Conservation (phyloP, 2,888 invertebrate genomes). For the Metalampra italica region DNA sequence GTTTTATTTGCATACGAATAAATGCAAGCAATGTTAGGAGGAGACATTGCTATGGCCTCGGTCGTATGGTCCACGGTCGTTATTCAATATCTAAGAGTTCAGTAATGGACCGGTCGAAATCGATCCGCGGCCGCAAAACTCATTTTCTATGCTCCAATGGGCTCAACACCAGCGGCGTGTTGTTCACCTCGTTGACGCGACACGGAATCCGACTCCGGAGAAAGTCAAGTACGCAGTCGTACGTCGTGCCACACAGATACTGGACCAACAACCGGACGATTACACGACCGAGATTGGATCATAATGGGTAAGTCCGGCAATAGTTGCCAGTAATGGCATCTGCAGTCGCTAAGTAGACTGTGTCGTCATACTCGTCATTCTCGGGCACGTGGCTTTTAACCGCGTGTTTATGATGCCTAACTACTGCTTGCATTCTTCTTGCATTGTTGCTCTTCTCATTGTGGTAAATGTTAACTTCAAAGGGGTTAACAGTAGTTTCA, state of each 20-base stretch:
- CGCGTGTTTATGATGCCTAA: conserved; percentile 32
- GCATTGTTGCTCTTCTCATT: conserved; percentile 24
- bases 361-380: conserved; percentile 46
- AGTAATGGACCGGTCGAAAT: conserved; percentile 59
- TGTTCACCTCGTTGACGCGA: conserved; percentile 70
- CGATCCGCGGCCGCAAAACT: conserved; percentile 48
- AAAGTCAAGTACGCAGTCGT: conserved; percentile 69
- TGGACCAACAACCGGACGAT: conserved; percentile 42
- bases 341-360: conserved; percentile 49
- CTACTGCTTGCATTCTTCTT: conserved; percentile 25
- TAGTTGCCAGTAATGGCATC: conserved; percentile 31
- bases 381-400: conserved; percentile 37
- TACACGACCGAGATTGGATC: conserved; percentile 62
- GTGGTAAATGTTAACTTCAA: conserved; percentile 9
- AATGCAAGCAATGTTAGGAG: conserved; percentile 13
- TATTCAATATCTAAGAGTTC: conserved; percentile 46
- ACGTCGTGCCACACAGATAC: conserved; percentile 59
- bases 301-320: conserved; percentile 60
- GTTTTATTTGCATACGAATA: background rate
- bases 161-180: conserved; percentile 58
- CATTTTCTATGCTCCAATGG: conserved; percentile 60
- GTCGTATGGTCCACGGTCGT: conserved; percentile 39
- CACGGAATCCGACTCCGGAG: conserved; percentile 65
- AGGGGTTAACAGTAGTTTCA: background rate
- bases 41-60: conserved; percentile 17